These are phyloP conservation scores for Liodrosophila aerea DNA, from an alignment of 2,888 invertebrate genomes.

Conservation along the genomic window DNA sequence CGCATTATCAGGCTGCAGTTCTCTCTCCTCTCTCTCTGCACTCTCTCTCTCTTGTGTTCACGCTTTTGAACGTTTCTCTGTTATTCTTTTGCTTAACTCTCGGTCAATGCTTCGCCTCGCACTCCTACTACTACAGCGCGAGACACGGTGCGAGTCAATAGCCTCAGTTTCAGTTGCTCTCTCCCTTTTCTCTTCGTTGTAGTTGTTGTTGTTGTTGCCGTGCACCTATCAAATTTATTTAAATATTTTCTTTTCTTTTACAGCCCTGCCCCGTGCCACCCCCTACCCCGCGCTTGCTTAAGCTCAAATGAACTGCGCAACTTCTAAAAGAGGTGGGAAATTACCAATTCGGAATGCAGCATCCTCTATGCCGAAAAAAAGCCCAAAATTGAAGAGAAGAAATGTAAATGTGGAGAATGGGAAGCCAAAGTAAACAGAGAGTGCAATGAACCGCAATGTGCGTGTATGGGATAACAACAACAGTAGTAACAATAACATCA, in stretches of 20 bases:
- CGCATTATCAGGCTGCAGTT: conserved; percentile 54
- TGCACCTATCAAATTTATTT: conserved; percentile 71
- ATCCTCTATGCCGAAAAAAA: conserved; percentile 17
- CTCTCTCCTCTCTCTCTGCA: conserved; percentile 5
- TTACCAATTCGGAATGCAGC: conserved; percentile 25
- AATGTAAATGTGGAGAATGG: conserved; percentile 56
- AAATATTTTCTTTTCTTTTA: conserved; percentile 52
- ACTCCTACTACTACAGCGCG: conserved; percentile 48
- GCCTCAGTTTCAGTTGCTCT: conserved; percentile 47
- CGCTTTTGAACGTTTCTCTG: conserved; percentile 39
- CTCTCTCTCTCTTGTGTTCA: conserved; percentile 23
- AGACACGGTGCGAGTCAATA: conserved; percentile 59
- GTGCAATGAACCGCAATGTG: conserved; percentile 76
- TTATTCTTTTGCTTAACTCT: conserved; percentile 62
- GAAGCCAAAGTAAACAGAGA: conserved; percentile 71
- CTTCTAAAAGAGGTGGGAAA: conserved; percentile 21
- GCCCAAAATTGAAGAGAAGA: conserved; percentile 4
- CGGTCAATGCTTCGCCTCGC: conserved; percentile 67
- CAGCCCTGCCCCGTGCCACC: too few species aligned
- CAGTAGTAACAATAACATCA: conserved; percentile 21
- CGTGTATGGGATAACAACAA: conserved; percentile 54
- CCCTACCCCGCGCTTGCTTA: too few species aligned
- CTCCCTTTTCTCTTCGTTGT: conserved; percentile 29
- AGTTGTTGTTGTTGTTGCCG: conserved; percentile 21
- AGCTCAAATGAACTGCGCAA: conserved; percentile 18